phyloP scores from a whole-genome alignment of 2,888 invertebrate species.

The Oscheius myriophilus region DNA sequence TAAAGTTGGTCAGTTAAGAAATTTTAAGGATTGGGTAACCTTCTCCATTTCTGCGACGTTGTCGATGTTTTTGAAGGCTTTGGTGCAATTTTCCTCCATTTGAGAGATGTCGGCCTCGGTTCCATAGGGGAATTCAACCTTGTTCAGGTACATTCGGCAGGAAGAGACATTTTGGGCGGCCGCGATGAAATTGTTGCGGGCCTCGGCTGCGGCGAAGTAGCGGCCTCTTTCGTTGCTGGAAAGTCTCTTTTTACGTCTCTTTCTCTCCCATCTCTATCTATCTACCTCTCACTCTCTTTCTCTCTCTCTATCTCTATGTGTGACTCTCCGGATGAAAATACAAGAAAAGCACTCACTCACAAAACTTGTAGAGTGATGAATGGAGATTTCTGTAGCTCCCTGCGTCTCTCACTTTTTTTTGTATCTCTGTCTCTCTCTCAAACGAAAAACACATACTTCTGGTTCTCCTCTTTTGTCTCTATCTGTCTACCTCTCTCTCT shows the following conservation, averaged over 20 bases:
- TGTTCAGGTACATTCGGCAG: slow-evolving; percentile 73
- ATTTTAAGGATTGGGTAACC: slow-evolving; percentile 20
- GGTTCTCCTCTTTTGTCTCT: too few relatives aligned
- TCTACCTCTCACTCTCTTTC: background rate
- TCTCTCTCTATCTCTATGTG: background rate
- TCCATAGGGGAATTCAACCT: slow-evolving; percentile 75
- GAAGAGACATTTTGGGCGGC: slow-evolving; percentile 75
- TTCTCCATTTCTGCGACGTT: slow-evolving; percentile 71
- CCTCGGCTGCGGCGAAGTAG: slow-evolving; percentile 74
- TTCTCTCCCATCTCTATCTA: background rate
- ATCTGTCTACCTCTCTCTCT: too few relatives aligned
- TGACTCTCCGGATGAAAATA: background rate
- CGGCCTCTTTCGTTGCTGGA: slow-evolving; percentile 72
- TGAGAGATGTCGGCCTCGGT: slow-evolving; percentile 73
- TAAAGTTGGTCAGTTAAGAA: slow-evolving; percentile 21
- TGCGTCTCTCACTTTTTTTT: too few relatives aligned
- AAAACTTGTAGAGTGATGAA: too few relatives aligned
- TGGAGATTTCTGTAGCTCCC: too few relatives aligned
- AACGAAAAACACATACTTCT: too few relatives aligned
- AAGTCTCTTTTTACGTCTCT: background rate
- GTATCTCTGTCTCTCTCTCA: too few relatives aligned
- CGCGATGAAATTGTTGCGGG: slow-evolving; percentile 75
- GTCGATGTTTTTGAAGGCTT: slow-evolving; percentile 75
- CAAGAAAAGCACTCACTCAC: background rate
- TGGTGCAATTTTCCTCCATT: slow-evolving; percentile 73